A percentile compares a stretch with the other conserved stretches of the same genome.
Conservation (phyloP, 2,888 invertebrate species). For the Nomada flava region DNA sequence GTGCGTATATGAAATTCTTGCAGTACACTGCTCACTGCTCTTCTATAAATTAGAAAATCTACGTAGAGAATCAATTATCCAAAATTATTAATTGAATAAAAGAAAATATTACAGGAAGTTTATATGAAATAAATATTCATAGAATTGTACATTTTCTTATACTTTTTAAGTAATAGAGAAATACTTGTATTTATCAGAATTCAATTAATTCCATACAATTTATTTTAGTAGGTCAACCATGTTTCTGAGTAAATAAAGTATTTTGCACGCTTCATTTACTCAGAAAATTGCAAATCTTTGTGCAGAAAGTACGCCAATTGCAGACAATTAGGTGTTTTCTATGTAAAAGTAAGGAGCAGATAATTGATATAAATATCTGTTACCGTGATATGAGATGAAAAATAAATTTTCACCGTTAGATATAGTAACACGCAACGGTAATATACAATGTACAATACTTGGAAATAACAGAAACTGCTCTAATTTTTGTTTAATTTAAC, state of each 20-base stretch:
- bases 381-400: not conserved
- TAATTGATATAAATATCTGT: not conserved
- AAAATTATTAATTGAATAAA: not conserved
- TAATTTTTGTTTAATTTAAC: not conserved
- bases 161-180: too few relatives aligned
- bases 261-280: not conserved
- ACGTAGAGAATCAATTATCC: not conserved
- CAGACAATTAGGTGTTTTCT: not conserved
- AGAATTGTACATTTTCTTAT: too few relatives aligned
- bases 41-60: not conserved
- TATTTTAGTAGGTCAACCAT: too few relatives aligned
- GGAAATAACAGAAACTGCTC: not conserved
- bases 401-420: not conserved
- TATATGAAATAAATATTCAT: too few relatives aligned
- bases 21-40: not conserved
- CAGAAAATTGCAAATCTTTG: not conserved
- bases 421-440: not conserved
- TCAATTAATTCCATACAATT: too few relatives aligned
- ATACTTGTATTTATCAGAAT: too few relatives aligned
- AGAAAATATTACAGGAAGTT: not conserved
- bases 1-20: not conserved
- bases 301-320: not conserved
- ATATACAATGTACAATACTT: constrained; percentile 1
- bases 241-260: not conserved
- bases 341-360: not conserved